Evolutionary conservation across 2,888 invertebrate species (phyloP).

Genomic region (Beris chalybata): DNA sequence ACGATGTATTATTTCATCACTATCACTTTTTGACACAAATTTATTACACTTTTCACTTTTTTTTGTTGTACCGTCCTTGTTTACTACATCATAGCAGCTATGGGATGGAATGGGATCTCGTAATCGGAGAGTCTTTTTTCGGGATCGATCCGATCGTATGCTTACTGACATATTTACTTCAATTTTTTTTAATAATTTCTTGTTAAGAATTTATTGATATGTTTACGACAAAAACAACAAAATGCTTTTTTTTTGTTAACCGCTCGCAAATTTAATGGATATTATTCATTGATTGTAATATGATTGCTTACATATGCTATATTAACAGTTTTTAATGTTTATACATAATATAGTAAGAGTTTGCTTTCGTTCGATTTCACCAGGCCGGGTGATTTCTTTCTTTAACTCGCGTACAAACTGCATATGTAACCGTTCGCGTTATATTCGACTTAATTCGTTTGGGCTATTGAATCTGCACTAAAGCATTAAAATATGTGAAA

Average conservation of each 20-base stretch:
- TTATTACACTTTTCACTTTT: conserved; percentile 32
- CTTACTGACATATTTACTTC: conserved; percentile 49
- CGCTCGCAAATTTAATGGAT: conserved; percentile 5
- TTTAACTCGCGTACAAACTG: too few relatives aligned
- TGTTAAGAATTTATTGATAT: conserved; percentile 15
- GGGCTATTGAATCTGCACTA: conserved; percentile 9
- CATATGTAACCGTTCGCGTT: too few relatives aligned
- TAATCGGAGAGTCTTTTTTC: conserved; percentile 38
- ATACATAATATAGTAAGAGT: too few relatives aligned
- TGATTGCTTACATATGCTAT: too few relatives aligned
- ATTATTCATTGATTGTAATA: conserved; percentile 13
- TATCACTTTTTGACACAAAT: conserved; percentile 38
- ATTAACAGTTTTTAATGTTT: too few relatives aligned
- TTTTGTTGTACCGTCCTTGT: conserved; percentile 26
- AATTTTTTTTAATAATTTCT: conserved; percentile 24
- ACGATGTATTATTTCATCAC: conserved; percentile 41
- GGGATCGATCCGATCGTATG: conserved; percentile 41
- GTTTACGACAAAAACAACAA: conserved; percentile 4
- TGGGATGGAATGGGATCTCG: conserved; percentile 53
- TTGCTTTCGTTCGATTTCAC: too few relatives aligned
- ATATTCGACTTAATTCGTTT: not conserved
- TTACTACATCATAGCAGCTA: conserved; percentile 51
- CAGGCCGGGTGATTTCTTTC: too few relatives aligned
- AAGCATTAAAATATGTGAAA: not conserved
- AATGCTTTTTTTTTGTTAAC: too few relatives aligned